Conservation (phyloP, 2,797 vertebrate genomes). For the Parauchenoglanis ngamensis region DNA sequence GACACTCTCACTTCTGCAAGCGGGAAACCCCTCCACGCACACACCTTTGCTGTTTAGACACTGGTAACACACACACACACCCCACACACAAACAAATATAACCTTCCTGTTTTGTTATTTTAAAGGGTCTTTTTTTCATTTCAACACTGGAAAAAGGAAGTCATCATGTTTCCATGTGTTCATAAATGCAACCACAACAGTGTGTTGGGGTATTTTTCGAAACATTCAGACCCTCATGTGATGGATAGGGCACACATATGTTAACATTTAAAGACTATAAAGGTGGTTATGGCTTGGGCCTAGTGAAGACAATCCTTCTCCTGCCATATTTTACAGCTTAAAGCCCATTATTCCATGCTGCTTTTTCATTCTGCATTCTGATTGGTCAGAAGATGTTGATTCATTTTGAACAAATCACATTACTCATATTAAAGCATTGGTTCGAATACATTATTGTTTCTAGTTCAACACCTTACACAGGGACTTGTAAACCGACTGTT, state of each 20-base stretch:
- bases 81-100: neutral
- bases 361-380: neutral
- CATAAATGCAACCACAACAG: conserved; percentile 12
- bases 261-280: neutral
- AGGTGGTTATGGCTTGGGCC: neutral
- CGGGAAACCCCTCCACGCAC: conserved; percentile 29
- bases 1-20: conserved; percentile 40
- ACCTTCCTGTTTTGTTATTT: conserved; percentile 24
- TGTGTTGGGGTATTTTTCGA: neutral
- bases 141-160: conserved; percentile 35
- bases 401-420: too few relatives aligned
- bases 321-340: too few relatives aligned
- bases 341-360: too few relatives aligned
- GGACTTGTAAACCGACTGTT: too few relatives aligned
- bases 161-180: conserved; percentile 33
- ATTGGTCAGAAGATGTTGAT: neutral
- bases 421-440: too few relatives aligned
- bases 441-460: neutral
- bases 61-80: conserved; percentile 28
- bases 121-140: conserved; percentile 22
- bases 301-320: too few relatives aligned
- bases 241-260: neutral
- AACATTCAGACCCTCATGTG: conserved; percentile 11
- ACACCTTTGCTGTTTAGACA: conserved; percentile 21
- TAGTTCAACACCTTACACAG: neutral